Evolutionary conservation across 1,140 invertebrate species (phyloP), one percentile per base, ranked within the genome.

Genomic region (Drosophila prosaltans): DNA sequence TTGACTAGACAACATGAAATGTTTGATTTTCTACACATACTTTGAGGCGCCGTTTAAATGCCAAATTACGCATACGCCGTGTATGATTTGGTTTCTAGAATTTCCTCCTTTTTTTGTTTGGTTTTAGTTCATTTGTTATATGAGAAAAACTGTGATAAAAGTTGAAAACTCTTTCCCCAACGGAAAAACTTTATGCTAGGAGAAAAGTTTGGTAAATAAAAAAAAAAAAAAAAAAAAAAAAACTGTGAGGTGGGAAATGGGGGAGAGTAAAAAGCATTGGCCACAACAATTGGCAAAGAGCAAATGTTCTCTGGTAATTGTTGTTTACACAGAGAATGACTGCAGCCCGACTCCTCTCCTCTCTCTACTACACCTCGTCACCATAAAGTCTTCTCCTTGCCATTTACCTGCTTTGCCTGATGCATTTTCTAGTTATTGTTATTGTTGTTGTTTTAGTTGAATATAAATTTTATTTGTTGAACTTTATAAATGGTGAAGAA

Each of bases 381-480:
- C 3, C 32, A 36, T 36, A 36, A 36, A 36, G 32, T 36, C 28
- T 57, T n/a, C 54, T 30, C 7, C 28, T 32, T 32, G 11, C 26
- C 11, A 26, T 43, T 64, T 55, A 74, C 59, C 67, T 67, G 59
- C 21, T 74, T 74, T 70, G 69, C 28, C 54, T 69, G 73, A 79
- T 79, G 76, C 76, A 65, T 68, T 79, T 76, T 76, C 65, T 24
- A 8, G 8, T 36, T 36, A 36, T 36, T 36, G 32, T 36, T 36
- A 7, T 36, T 36, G 32, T 36, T 36, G 21, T 51, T 51, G 45
- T 51, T 51, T 9, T 51, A 69, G 69, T 75, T 72, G 69, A 73
- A 76, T 72, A 79, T 76, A 79, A 65, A 79, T 69, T 79, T 72
- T 72, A 76, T 79, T 79, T 76, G 73, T 76, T 76, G 30, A 79